These are phyloP conservation scores for Fregata magnificens DNA, from an alignment of 2,113 vertebrate species.

Conservation along the genomic window DNA sequence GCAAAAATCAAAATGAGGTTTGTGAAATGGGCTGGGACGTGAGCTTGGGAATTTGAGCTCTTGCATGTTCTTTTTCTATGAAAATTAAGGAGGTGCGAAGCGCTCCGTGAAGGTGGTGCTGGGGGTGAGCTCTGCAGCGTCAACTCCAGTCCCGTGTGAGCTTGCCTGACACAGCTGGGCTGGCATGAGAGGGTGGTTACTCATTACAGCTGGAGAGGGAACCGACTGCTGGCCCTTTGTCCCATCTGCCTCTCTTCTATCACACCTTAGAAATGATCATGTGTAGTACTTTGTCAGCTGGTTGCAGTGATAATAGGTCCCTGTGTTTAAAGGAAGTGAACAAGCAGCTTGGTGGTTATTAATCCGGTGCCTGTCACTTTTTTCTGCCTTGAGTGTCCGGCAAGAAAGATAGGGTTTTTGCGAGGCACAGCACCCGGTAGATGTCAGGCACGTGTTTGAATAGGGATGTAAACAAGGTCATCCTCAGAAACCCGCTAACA, in stretches of 20 bases:
- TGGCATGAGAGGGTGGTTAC: neutral
- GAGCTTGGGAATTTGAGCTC: neutral
- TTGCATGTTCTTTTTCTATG: neutral
- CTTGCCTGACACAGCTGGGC: rapidly evolving
- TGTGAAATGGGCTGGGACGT: neutral
- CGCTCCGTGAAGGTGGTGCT: neutral
- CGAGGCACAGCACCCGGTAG: neutral
- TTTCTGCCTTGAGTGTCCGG: neutral
- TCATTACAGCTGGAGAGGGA: neutral
- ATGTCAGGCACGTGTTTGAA: neutral
- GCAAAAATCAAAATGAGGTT: neutral
- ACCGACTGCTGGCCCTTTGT: neutral
- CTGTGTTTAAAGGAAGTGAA: neutral
- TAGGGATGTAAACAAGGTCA: neutral
- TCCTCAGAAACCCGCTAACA: neutral
- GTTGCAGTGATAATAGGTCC: neutral
- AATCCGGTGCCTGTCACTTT: neutral
- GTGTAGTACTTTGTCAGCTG: neutral
- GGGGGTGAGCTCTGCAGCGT: neutral
- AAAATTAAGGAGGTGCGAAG: neutral
- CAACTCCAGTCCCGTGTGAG: neutral
- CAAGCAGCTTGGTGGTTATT: neutral
- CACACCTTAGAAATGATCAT: neutral
- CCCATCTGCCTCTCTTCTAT: neutral
- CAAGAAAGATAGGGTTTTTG: neutral